Evolutionary conservation across 2,797 vertebrate genomes (phyloP).

Genomic region (Chaetophractus vellerosus): DNA sequence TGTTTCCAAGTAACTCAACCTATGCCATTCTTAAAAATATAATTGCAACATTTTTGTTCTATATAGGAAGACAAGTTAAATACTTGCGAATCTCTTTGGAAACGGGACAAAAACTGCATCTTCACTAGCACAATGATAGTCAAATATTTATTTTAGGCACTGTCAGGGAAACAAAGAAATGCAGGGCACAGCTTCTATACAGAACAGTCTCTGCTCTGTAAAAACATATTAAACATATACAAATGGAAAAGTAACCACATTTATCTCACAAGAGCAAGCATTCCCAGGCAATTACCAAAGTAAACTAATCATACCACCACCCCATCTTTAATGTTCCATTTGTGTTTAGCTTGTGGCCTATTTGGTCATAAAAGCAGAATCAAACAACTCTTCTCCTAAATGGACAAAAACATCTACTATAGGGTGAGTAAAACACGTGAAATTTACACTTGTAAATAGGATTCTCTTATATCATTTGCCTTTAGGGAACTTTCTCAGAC

Average conservation of each 20-base stretch:
- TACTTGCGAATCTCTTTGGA: neutral
- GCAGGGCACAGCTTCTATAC: neutral
- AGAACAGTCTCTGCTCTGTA: neutral
- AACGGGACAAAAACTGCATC: conserved; percentile 35
- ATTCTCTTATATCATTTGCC: neutral
- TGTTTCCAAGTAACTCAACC: conserved; percentile 54
- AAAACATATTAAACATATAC: neutral
- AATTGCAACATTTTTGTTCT: conserved; percentile 11
- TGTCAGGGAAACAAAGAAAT: conserved; percentile 51
- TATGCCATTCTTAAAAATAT: conserved; percentile 52
- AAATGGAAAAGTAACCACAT: neutral
- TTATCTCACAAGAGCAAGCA: neutral
- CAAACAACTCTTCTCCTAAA: neutral
- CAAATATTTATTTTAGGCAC: conserved; percentile 62
- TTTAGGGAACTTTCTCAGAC: neutral
- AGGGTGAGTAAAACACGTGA: neutral
- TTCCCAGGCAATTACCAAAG: neutral
- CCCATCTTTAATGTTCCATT: neutral
- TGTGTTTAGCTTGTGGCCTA: neutral
- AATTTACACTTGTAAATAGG: conserved; percentile 12
- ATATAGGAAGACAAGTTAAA: conserved; percentile 5
- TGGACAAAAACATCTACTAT: neutral
- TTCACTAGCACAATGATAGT: neutral
- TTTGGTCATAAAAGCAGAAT: neutral
- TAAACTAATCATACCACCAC: neutral